Evolutionary conservation across 1,140 invertebrate species (phyloP), one percentile per base, ranked within the genome.

Genomic region (Lordiphosa mommai): DNA sequence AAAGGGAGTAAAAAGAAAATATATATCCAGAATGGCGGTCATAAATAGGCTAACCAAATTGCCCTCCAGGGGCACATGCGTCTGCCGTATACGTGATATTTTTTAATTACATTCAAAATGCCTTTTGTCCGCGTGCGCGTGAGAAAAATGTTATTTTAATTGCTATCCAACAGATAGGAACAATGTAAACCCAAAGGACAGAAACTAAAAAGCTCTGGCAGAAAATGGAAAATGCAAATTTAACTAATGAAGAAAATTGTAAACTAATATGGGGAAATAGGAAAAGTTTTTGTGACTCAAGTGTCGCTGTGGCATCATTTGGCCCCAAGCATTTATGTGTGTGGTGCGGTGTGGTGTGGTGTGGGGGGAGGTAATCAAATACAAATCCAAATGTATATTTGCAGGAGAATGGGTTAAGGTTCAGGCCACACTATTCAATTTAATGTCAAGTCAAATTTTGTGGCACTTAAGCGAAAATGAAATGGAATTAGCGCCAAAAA

Each of bases 71-170:
- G 74, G 52, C 50, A 50, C 70, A 74, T 63, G 71, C 76, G 72
- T 61, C 40, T 10, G 40, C 8, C 76, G 74, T 80, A 80, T 80
- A 80, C 76, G 74, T 80, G 74, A 80, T 80, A 82, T 80, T 80
- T 80, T 82, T 74, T 80, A 80, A 80, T 80, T 80, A 80, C 71
- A 63, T 67, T 67, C 56, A 74, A 82, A 74, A 48, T 27, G 57
- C 52, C 17, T 53, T 48, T 65, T 56, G 65, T 49, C 14, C 30
- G 13, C 43, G 27, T 10, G 56, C 64, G 64, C 40, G 55, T 46
- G 58, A 53, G 36, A 65, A 74, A 80, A 80, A 82, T 71, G 51
- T 33, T 36, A 14, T 61, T 76, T 79, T 79, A 79, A 74, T 82
- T 79, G 60, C 58, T 27, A 7, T 27, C 52, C n/a, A 64, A 32